Conservation (phyloP, 2,797 vertebrate species). For the Gambelia wislizenii region DNA sequence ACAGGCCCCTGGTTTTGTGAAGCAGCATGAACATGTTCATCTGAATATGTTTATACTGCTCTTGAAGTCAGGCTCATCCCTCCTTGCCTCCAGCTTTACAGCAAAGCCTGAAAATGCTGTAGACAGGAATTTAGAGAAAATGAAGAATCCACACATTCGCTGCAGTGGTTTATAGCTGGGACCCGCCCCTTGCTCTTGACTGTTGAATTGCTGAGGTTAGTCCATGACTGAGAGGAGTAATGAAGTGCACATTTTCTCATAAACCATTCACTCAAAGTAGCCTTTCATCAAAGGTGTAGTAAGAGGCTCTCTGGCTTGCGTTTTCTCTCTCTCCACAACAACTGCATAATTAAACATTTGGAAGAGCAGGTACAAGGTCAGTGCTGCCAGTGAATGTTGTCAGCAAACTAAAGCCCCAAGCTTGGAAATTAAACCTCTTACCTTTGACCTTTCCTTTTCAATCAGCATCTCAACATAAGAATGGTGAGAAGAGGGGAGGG, state of each 20-base stretch:
- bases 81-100: not conserved
- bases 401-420: constrained; percentile 5
- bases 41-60: not conserved
- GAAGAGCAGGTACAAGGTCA: not conserved
- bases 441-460: constrained; percentile 45
- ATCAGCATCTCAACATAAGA: constrained; percentile 20
- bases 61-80: too few species aligned
- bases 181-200: constrained; percentile 37
- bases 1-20: not conserved
- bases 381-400: not conserved
- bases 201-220: constrained; percentile 34
- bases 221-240: constrained; percentile 34
- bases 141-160: not conserved
- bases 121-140: not conserved
- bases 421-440: not conserved
- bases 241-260: constrained; percentile 47
- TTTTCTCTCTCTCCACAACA: not conserved
- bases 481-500: not conserved
- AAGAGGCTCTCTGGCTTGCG: not conserved
- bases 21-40: not conserved
- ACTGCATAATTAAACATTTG: constrained; percentile 10
- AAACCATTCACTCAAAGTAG: not conserved
- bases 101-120: not conserved
- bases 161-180: constrained; percentile 48
- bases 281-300: not conserved